phyloP scores from a whole-genome alignment of 2,797 vertebrate species.

The Notolepis coatsorum region DNA sequence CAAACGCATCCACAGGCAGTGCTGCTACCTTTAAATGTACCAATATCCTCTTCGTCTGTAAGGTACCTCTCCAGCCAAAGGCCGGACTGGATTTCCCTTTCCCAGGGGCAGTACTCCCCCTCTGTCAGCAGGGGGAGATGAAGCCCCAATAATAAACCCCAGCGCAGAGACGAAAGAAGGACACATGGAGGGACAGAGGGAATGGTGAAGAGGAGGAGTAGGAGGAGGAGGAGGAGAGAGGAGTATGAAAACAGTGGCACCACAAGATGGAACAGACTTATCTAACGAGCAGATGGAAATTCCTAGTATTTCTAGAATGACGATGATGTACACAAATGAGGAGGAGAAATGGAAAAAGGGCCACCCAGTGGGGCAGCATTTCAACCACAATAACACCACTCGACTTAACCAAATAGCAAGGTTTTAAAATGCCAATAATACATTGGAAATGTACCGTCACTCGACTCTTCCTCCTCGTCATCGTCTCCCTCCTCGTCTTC shows the following conservation, averaged over 20 bases:
- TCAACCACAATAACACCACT: no score
- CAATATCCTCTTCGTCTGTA: constrained; percentile 90
- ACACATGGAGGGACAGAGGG: constrained; percentile 38
- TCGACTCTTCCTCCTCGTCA: constrained; percentile 83
- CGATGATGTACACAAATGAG: constrained; percentile 19
- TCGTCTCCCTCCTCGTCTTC: constrained; percentile 79
- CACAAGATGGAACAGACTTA: constrained; percentile 23
- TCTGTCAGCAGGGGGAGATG: constrained; percentile 91
- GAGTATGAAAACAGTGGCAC: constrained; percentile 37
- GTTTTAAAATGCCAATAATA: not conserved
- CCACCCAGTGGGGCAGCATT: constrained; percentile 7
- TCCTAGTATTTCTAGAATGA: constrained; percentile 4
- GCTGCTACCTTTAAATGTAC: constrained; percentile 92
- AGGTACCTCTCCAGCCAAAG: constrained; percentile 89
- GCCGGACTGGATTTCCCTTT: constrained; percentile 92
- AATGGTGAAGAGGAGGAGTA: constrained; percentile 39
- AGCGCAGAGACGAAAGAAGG: constrained; percentile 33
- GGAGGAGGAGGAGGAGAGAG: constrained; percentile 50
- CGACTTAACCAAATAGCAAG: no score
- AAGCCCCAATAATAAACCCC: constrained; percentile 66
- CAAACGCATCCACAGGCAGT: constrained; percentile 74
- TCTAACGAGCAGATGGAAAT: constrained; percentile 5
- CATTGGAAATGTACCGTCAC: constrained; percentile 85
- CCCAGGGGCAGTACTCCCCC: constrained; percentile 96
- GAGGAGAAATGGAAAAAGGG: constrained; percentile 15